Conservation (phyloP, 2,888 invertebrate species). For the Acrocyrtus sp. region DNA sequence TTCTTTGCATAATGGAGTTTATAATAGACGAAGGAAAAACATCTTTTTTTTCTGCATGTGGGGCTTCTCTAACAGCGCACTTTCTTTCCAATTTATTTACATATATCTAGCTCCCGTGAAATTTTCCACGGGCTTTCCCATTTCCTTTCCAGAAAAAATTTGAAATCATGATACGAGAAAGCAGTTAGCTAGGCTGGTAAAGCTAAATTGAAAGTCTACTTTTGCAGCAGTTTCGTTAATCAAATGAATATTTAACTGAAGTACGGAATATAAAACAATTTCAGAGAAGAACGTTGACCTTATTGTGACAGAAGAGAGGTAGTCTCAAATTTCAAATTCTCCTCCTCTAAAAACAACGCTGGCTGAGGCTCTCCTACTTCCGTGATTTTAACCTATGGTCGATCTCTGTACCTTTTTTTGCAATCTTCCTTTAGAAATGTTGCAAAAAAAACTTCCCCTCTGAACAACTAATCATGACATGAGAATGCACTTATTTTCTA, state of each 20-base stretch:
- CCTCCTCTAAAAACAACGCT: neutral
- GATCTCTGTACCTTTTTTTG: conserved; percentile 5
- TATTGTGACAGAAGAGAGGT: neutral
- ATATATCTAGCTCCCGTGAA: neutral
- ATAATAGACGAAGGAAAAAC: conserved; percentile 25
- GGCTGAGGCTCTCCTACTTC: no score
- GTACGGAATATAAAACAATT: neutral
- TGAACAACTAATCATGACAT: conserved; percentile 43
- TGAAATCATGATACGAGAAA: neutral
- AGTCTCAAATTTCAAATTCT: neutral
- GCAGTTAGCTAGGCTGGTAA: neutral
- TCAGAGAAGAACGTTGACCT: neutral
- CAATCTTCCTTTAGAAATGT: neutral
- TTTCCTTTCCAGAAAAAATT: neutral
- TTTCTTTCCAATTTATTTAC: neutral
- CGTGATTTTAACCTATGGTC: neutral
- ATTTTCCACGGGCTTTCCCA: no score
- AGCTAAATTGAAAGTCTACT: neutral
- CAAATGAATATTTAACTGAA: neutral
- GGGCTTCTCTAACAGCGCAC: neutral
- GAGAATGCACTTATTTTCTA: conserved; percentile 38
- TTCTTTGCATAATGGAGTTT: conserved; percentile 36
- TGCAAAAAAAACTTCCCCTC: conserved; percentile 33
- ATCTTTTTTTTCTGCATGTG: neutral
- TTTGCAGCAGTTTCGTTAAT: neutral